A percentile compares a stretch with the other conserved stretches of the same genome.
Conservation (phyloP, 2,888 invertebrate species). For the Girardia tigrina region DNA sequence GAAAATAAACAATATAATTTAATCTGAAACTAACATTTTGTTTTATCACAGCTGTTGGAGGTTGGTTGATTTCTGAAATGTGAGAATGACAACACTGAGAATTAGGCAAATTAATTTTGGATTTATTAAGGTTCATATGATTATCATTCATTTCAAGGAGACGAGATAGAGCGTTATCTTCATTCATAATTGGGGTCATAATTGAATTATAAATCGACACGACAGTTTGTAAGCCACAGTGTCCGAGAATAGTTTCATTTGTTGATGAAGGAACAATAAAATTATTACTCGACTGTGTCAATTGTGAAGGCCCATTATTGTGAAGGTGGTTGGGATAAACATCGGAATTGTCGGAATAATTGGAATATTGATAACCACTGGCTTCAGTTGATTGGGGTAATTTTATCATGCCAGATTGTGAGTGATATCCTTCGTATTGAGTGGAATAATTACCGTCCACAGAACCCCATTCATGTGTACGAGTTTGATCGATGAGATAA, state of each 20-base stretch:
- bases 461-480: neutral
- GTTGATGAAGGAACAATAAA: neutral
- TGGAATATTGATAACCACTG: neutral
- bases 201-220: constrained; percentile 7
- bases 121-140: neutral
- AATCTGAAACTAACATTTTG: constrained; percentile 23
- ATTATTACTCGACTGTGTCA: neutral
- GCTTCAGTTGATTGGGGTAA: constrained; percentile 7
- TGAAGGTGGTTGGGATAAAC: constrained; percentile 1
- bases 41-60: constrained; percentile 23
- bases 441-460: neutral
- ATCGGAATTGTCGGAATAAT: constrained; percentile 16
- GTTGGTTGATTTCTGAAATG: constrained; percentile 18
- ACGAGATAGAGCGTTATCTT: constrained; percentile 3
- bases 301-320: constrained; percentile 23
- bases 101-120: neutral
- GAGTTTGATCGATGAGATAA: neutral
- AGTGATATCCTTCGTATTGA: neutral
- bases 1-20: no score
- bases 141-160: constrained; percentile 13
- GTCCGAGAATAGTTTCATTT: constrained; percentile 8
- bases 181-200: constrained; percentile 17
- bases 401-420: neutral
- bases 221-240: constrained; percentile 14
- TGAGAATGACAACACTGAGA: neutral